Percentiles rank a stretch among this genome's conserved stretches.
Evolutionary conservation across 2,797 vertebrate genomes (phyloP).

Genomic region (Anguilla megastoma): DNA sequence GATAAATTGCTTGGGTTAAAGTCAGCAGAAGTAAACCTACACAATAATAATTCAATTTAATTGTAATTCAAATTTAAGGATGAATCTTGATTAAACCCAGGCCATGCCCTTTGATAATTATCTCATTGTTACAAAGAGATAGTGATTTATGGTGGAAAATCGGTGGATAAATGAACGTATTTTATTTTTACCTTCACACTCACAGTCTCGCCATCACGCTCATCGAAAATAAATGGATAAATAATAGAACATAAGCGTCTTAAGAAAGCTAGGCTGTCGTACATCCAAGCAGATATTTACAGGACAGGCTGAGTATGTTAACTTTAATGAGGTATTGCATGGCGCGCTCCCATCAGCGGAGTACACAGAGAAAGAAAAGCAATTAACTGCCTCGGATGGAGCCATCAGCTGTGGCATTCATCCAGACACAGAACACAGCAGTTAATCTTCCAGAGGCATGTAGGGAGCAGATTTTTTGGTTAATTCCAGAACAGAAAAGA

Average conservation of each 20-base stretch:
- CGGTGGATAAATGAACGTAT: neutral
- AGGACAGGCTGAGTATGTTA: conserved; percentile 11
- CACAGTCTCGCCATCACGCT: neutral
- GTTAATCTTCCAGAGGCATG: conserved; percentile 13
- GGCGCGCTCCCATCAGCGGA: neutral
- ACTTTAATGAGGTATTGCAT: neutral
- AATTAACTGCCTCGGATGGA: conserved; percentile 17
- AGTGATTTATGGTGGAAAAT: neutral
- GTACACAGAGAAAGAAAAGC: neutral
- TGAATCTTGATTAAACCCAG: neutral
- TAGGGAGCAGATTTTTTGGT: conserved; percentile 1
- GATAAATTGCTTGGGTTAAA: too few relatives aligned
- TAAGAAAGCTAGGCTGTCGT: neutral
- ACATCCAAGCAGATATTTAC: neutral
- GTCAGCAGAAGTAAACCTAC: too few relatives aligned
- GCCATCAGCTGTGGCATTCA: conserved; percentile 1
- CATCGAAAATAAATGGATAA: neutral
- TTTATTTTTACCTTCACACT: neutral
- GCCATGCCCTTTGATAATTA: neutral
- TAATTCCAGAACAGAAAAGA: conserved; percentile 26
- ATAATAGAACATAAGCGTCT: neutral
- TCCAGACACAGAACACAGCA: neutral
- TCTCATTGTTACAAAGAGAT: neutral
- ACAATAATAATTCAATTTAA: neutral
- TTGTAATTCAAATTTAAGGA: neutral